Percentiles rank a stretch among this genome's conserved stretches.
Conservation (phyloP, 2,888 invertebrate species). For the Erebia epiphron region DNA sequence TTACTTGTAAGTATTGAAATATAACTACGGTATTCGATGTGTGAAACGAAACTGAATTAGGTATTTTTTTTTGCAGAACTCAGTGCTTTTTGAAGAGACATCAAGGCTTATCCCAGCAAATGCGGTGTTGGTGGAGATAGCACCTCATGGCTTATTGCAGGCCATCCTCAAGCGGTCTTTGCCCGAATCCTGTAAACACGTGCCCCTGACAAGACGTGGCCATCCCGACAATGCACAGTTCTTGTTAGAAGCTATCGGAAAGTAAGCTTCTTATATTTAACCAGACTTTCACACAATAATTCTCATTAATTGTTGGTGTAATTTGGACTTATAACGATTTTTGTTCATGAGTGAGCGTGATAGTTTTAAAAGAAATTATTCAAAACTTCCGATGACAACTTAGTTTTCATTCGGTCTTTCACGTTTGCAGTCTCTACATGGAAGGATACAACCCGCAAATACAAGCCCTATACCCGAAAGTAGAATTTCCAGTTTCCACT, state of each 20-base stretch:
- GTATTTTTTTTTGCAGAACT: slow-evolving; percentile 72
- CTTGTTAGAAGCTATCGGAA: slow-evolving; percentile 84
- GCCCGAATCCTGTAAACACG: slow-evolving; percentile 83
- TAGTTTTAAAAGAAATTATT: neutral
- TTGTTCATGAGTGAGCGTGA: too few species aligned
- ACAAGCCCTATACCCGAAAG: slow-evolving; percentile 87
- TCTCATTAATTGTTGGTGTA: too few species aligned
- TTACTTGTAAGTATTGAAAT: slow-evolving; percentile 77
- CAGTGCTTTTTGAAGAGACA: slow-evolving; percentile 92
- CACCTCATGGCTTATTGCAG: slow-evolving; percentile 94
- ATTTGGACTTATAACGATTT: too few species aligned
- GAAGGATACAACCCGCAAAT: slow-evolving; percentile 88
- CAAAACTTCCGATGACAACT: neutral
- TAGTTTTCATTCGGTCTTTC: neutral
- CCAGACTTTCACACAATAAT: neutral
- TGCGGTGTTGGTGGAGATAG: slow-evolving; percentile 93
- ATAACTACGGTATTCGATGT: neutral
- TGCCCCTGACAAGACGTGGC: slow-evolving; percentile 88
- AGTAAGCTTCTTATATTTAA: slow-evolving; percentile 62
- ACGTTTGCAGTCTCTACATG: slow-evolving; percentile 85
- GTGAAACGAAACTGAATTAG: neutral
- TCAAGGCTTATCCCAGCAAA: slow-evolving; percentile 88
- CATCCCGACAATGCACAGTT: slow-evolving; percentile 83
- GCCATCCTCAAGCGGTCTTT: slow-evolving; percentile 92
- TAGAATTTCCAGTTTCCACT: slow-evolving; percentile 91